A percentile compares a stretch with the other conserved stretches of the same genome.
Conservation (phyloP, 2,888 invertebrate genomes). For the Habrosyne pyritoides region DNA sequence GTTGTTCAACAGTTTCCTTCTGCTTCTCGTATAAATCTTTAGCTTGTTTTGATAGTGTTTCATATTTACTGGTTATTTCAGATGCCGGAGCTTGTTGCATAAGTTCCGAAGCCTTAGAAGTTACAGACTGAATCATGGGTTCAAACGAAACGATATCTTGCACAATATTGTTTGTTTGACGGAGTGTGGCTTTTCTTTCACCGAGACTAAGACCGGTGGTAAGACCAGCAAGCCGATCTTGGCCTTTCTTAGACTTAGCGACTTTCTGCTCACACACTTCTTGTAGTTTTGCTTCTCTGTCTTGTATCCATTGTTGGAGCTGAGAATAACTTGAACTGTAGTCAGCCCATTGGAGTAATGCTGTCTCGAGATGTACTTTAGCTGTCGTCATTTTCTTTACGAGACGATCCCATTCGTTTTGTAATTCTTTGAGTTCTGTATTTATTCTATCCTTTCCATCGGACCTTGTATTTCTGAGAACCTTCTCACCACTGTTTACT, state of each 20-base stretch:
- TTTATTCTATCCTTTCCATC: constrained; percentile 95
- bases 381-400: constrained; percentile 96
- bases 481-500: constrained; percentile 95
- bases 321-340: constrained; percentile 97
- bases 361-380: constrained; percentile 95
- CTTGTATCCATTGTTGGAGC: constrained; percentile 96
- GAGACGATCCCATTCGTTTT: constrained; percentile 95
- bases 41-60: constrained; percentile 94
- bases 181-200: constrained; percentile 93
- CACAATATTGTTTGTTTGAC: constrained; percentile 96
- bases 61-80: constrained; percentile 95
- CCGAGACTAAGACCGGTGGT: constrained; percentile 91
- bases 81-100: constrained; percentile 95
- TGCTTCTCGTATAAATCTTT: constrained; percentile 94
- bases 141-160: constrained; percentile 98
- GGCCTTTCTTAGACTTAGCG: constrained; percentile 89
- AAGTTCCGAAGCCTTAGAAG: constrained; percentile 95
- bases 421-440: constrained; percentile 93
- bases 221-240: constrained; percentile 86
- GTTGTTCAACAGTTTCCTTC: constrained; percentile 94
- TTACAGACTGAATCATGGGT: constrained; percentile 98
- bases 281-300: constrained; percentile 95
- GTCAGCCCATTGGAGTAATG: constrained; percentile 96
- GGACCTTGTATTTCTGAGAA: constrained; percentile 92
- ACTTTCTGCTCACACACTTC: constrained; percentile 94